Conservation (phyloP, 2,888 invertebrate genomes). For the Standfussiana lucernea region DNA sequence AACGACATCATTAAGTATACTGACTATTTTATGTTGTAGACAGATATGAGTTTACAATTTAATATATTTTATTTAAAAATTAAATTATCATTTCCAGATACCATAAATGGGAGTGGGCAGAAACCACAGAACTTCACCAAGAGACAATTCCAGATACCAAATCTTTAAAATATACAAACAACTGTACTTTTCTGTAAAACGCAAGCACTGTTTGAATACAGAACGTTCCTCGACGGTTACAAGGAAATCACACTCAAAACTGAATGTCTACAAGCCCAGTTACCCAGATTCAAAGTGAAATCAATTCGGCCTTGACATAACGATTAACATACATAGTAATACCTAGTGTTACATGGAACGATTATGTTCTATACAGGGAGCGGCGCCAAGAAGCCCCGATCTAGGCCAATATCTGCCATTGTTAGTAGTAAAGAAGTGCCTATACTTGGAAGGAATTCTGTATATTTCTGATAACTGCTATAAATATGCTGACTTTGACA, state of each 20-base stretch:
- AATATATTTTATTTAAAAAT: background rate
- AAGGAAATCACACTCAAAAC: background rate
- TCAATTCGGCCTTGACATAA: constrained; percentile 35
- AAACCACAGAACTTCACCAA: background rate
- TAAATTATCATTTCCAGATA: too few relatives aligned
- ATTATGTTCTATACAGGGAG: constrained; percentile 11
- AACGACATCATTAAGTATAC: too few relatives aligned
- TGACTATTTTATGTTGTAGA: background rate
- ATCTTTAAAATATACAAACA: background rate
- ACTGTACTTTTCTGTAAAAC: background rate
- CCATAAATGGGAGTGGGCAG: background rate
- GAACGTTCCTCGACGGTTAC: background rate
- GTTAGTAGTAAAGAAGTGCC: background rate
- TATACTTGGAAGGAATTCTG: background rate
- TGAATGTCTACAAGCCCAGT: background rate
- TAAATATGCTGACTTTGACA: too few relatives aligned
- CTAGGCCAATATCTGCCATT: constrained; percentile 37
- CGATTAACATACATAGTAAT: constrained; percentile 35
- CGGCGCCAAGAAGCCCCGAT: constrained; percentile 27
- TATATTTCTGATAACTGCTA: background rate
- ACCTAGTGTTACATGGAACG: background rate
- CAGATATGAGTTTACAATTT: background rate
- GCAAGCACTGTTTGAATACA: background rate
- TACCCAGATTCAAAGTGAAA: constrained; percentile 28
- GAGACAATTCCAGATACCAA: background rate